Evolutionary conservation across 1,140 invertebrate genomes (phyloP).

Genomic region (Drosophila ironensis): DNA sequence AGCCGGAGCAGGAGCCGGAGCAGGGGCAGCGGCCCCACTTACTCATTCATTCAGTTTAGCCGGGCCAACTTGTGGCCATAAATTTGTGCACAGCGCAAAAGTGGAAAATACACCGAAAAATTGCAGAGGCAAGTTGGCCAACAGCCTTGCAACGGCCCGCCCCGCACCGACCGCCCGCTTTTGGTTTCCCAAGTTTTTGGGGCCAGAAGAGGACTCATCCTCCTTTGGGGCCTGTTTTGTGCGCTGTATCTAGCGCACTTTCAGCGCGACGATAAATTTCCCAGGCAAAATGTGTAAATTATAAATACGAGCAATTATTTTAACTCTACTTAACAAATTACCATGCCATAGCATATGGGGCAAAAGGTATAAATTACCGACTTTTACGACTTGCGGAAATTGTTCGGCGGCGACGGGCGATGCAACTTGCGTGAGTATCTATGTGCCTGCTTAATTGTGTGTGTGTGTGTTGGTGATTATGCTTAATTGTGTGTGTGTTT

Average conservation of each 20-base stretch:
- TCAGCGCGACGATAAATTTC: conserved; percentile 81
- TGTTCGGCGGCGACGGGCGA: conserved; percentile 64
- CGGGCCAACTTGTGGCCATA: conserved; percentile 65
- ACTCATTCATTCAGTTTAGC: conserved; percentile 45
- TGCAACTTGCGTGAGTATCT: conserved; percentile 22
- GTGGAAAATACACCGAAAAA: conserved; percentile 68
- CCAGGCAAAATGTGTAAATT: conserved; percentile 81
- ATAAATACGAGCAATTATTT: conserved; percentile 82
- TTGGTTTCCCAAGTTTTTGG: neutral
- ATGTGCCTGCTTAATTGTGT: conserved; percentile 65
- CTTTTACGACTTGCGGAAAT: conserved; percentile 81
- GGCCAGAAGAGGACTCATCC: conserved; percentile 2
- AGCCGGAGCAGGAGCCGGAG: conserved; percentile 3
- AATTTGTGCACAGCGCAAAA: conserved; percentile 61
- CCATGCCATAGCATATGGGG: conserved; percentile 80
- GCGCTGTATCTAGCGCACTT: conserved; percentile 69
- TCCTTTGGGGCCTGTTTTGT: conserved; percentile 23
- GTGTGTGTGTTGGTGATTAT: conserved; percentile 75
- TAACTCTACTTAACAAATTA: conserved; percentile 82
- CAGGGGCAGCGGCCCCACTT: conserved; percentile 30
- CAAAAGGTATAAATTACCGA: conserved; percentile 81
- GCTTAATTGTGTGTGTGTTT: conserved; percentile 75
- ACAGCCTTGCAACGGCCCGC: neutral
- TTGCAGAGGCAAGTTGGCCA: conserved; percentile 58
- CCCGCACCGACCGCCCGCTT: neutral